phyloP scores from a whole-genome alignment of 2,113 vertebrate species.

The Malurus alboscapulatus region DNA sequence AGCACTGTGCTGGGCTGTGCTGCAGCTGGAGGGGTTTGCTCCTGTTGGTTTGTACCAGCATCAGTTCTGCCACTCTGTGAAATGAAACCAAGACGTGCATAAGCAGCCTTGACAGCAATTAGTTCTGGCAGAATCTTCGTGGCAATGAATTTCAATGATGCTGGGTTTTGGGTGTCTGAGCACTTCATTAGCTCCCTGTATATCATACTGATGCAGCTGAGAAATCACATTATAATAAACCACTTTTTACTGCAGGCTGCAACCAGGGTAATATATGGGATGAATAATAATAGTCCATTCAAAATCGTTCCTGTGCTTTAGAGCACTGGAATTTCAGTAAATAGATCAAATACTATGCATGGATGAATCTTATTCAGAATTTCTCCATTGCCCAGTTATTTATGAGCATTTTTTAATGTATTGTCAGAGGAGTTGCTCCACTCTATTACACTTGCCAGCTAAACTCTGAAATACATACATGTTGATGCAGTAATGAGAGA shows the following conservation, averaged over 20 bases:
- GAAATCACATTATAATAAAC: slow-evolving; percentile 56
- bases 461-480: not conserved
- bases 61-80: not conserved
- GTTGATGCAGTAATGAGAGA: not conserved
- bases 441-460: not conserved
- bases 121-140: slow-evolving; percentile 32
- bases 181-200: slow-evolving; percentile 43
- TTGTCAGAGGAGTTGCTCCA: not conserved
- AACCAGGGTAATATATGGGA: slow-evolving; percentile 19
- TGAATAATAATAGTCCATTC: slow-evolving; percentile 39
- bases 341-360: not conserved
- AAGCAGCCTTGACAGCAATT: slow-evolving; percentile 60
- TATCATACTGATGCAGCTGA: slow-evolving; percentile 37
- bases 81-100: slow-evolving; percentile 1
- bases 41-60: not conserved
- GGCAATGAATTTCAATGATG: slow-evolving; percentile 54
- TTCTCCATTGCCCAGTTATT: not conserved
- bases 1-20: not conserved
- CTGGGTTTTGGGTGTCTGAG: slow-evolving; percentile 15
- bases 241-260: slow-evolving; percentile 36
- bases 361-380: not conserved
- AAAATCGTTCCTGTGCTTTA: not conserved
- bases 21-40: not conserved
- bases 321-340: slow-evolving; percentile 11
- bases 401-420: not conserved